Percentiles rank a stretch among this genome's conserved stretches.
Evolutionary conservation across 2,888 invertebrate genomes (phyloP).

Genomic region (Troides helena): DNA sequence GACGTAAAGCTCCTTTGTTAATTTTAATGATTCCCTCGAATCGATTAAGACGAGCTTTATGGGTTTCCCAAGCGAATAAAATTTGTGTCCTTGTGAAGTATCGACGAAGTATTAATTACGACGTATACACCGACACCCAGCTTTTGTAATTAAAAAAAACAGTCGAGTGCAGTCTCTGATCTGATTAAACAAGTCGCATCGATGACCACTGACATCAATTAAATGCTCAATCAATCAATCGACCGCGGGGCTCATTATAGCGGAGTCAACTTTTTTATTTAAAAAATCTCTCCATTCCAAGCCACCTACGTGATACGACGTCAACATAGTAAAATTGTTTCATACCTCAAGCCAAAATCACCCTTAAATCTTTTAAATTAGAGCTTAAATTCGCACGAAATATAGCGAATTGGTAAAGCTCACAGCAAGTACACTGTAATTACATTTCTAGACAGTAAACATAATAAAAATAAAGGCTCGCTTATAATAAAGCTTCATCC

Average conservation of each 20-base stretch:
- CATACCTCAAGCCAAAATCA: slow-evolving; percentile 7
- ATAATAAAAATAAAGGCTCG: slow-evolving; percentile 52
- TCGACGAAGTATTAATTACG: slow-evolving; percentile 2
- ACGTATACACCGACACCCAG: slow-evolving; percentile 10
- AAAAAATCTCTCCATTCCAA: slow-evolving; percentile 43
- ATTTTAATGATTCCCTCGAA: too few relatives aligned
- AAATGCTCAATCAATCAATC: slow-evolving; percentile 50
- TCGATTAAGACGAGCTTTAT: too few relatives aligned
- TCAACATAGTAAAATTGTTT: slow-evolving; percentile 23
- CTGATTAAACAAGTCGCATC: slow-evolving; percentile 30
- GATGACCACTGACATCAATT: slow-evolving; percentile 45
- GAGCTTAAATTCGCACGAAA: slow-evolving; percentile 15
- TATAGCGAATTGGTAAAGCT: slow-evolving; percentile 33
- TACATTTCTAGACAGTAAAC: slow-evolving; percentile 58
- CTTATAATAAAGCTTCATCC: slow-evolving; percentile 63
- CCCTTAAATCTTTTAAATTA: background rate
- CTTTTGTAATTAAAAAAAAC: slow-evolving; percentile 22
- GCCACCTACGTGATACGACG: slow-evolving; percentile 42
- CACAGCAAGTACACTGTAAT: slow-evolving; percentile 51
- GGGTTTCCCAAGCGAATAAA: too few relatives aligned
- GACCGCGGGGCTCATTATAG: slow-evolving; percentile 43
- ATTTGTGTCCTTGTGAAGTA: too few relatives aligned
- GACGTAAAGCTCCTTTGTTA: too few relatives aligned
- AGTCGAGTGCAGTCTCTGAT: slow-evolving; percentile 6
- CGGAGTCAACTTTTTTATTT: slow-evolving; percentile 42